These are phyloP conservation scores for Phymanthus crucifer DNA, from an alignment of 92 coral and sea anemone genomes.

Conservation along the genomic window DNA sequence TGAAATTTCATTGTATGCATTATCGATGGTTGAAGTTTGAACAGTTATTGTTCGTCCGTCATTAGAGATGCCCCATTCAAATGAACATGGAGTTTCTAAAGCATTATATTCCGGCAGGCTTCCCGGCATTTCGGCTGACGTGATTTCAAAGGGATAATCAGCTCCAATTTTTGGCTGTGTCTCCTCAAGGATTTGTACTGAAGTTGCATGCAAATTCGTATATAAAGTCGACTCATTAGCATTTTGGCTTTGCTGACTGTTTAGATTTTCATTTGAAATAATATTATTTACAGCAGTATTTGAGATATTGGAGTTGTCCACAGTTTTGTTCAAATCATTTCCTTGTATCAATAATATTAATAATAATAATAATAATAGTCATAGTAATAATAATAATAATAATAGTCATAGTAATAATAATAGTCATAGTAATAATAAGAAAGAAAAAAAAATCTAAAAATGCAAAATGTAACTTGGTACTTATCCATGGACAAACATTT, in stretches of 20 bases:
- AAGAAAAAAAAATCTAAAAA: no score
- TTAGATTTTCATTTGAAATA: background rate
- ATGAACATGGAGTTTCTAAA: no score
- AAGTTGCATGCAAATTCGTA: conserved; percentile 6
- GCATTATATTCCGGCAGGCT: background rate
- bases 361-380: no score
- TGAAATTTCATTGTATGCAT: no score
- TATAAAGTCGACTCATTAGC: conserved; percentile 5
- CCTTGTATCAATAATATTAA: no score
- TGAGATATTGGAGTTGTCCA: no score
- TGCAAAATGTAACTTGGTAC: background rate
- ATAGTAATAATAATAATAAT: no score
- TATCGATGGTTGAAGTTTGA: background rate
- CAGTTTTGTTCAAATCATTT: no score
- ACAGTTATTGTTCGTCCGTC: conserved; percentile 3
- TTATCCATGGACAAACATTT: background rate
- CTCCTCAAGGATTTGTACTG: conserved; percentile 8
- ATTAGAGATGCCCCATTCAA: conserved; percentile 2
- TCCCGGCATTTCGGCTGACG: background rate
- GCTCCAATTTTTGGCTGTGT: background rate
- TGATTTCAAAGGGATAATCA: no score
- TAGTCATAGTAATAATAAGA: no score
- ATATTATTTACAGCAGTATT: no score
- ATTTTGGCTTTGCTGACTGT: background rate
- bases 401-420: no score